Evolutionary conservation across 1,140 invertebrate species (phyloP).

Genomic region (Agrilus planipennis): DNA sequence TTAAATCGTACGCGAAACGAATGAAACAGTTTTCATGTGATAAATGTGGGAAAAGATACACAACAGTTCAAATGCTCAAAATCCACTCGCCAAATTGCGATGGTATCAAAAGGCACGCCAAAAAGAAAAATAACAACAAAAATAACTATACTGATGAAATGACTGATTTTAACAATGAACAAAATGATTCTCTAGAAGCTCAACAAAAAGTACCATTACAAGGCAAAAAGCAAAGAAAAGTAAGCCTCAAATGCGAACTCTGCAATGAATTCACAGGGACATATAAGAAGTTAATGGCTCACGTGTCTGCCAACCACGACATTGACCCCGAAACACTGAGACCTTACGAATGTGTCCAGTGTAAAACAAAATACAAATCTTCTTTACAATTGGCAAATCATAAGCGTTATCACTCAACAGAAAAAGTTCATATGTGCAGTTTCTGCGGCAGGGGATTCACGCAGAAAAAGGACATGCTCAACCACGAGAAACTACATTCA

Average conservation of each 20-base stretch:
- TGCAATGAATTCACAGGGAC: conserved; percentile 14
- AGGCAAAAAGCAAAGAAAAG: background rate
- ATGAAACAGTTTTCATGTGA: conserved; percentile 7
- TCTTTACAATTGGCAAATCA: conserved; percentile 21
- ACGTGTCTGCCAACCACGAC: conserved; percentile 39
- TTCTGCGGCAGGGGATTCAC: conserved; percentile 48
- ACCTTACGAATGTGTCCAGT: conserved; percentile 35
- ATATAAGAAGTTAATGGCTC: conserved; percentile 17
- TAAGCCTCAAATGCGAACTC: conserved; percentile 13
- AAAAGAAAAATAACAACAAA: too few species aligned
- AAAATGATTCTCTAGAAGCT: too few species aligned
- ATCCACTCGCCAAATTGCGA: conserved; percentile 8
- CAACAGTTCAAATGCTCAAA: conserved; percentile 5
- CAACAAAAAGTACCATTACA: too few species aligned
- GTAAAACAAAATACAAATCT: conserved; percentile 13
- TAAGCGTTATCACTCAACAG: conserved; percentile 20
- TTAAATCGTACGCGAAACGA: too few species aligned
- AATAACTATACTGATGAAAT: too few species aligned
- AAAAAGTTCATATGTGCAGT: conserved; percentile 32
- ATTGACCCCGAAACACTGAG: conserved; percentile 37
- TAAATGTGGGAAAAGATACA: conserved; percentile 9
- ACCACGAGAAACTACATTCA: conserved; percentile 46
- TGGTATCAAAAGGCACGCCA: conserved; percentile 3
- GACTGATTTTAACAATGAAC: too few species aligned
- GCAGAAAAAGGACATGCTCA: conserved; percentile 38